Conservation (phyloP, 2,113 vertebrate species). For the Raja brachyura region DNA sequence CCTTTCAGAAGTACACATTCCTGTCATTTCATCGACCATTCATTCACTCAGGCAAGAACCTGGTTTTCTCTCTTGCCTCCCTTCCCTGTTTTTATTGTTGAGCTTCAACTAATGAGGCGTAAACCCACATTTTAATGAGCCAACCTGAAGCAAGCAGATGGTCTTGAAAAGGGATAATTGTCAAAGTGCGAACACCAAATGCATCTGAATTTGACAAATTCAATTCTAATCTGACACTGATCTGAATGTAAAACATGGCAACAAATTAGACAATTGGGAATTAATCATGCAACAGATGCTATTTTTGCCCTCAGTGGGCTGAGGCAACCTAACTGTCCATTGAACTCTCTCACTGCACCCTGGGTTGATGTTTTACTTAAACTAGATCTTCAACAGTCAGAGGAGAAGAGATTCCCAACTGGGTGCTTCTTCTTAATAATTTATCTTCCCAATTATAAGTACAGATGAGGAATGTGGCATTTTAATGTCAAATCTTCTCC, state of each 20-base stretch:
- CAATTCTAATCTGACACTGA: background rate
- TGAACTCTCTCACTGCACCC: background rate
- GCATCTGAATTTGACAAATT: conserved; percentile 25
- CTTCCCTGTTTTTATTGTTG: background rate
- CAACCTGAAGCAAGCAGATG: background rate
- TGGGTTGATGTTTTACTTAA: background rate
- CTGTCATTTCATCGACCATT: background rate
- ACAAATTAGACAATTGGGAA: conserved; percentile 32
- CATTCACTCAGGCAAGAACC: background rate
- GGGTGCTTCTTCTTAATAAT: background rate
- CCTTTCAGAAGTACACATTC: background rate
- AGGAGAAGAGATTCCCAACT: background rate
- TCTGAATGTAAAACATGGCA: conserved; percentile 24
- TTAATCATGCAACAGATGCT: conserved; percentile 17
- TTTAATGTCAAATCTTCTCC: background rate
- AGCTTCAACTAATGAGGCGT: background rate
- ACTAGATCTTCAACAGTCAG: background rate
- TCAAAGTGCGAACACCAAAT: conserved; percentile 6
- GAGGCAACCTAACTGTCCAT: background rate
- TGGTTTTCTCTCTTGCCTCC: background rate
- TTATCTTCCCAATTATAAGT: background rate
- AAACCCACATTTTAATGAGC: conserved; percentile 23
- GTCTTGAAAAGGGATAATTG: background rate
- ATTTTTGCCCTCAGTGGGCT: background rate
- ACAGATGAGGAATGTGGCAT: background rate